Conservation (phyloP, 1,140 invertebrate species). For the Drosophila funebris region DNA sequence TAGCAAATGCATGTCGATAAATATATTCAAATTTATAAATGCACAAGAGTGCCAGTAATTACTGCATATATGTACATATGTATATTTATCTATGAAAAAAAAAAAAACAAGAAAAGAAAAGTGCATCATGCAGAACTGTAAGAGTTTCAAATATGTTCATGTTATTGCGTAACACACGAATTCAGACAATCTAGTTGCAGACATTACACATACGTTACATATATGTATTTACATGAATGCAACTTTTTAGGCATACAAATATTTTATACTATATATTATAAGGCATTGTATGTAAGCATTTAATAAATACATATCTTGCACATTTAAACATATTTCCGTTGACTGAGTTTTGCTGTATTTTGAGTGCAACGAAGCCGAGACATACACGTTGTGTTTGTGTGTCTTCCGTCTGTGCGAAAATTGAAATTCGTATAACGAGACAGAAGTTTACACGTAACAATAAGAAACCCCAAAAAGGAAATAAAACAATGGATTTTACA, state of each 20-base stretch:
- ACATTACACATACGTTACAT: constrained; percentile 16
- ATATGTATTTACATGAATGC: not conserved
- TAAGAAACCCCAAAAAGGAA: constrained; percentile 40
- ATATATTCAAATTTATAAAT: constrained; percentile 40
- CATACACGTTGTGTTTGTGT: constrained; percentile 18
- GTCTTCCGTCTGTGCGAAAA: constrained; percentile 66
- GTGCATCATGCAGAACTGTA: not conserved
- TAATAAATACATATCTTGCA: constrained; percentile 48
- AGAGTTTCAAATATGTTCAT: constrained; percentile 14
- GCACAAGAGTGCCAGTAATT: no score
- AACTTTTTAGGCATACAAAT: not conserved
- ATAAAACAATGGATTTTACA: constrained; percentile 37
- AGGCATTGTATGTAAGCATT: constrained; percentile 45
- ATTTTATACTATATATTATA: not conserved
- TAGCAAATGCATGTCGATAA: constrained; percentile 24
- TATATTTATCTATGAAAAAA: constrained; percentile 1
- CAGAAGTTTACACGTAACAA: constrained; percentile 62
- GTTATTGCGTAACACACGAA: constrained; percentile 45
- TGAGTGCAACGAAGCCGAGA: constrained; percentile 34
- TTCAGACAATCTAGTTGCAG: constrained; percentile 16
- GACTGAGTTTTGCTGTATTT: constrained; percentile 68
- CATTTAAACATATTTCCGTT: constrained; percentile 68
- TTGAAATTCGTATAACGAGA: constrained; percentile 28
- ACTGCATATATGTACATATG: not conserved
- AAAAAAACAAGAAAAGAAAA: not conserved